Conservation (phyloP, 2,888 invertebrate genomes). For the Apamea anceps region DNA sequence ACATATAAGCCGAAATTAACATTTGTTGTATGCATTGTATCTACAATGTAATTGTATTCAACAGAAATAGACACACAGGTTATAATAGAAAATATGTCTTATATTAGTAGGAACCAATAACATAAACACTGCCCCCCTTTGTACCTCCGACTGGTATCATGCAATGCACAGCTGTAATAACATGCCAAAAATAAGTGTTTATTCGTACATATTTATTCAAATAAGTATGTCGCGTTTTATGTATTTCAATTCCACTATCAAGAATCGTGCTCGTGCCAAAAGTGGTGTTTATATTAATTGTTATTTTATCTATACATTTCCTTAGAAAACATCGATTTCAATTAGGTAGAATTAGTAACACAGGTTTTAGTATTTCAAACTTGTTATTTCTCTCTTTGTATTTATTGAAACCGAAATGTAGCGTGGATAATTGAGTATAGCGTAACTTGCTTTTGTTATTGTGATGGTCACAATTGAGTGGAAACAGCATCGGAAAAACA, state of each 20-base stretch:
- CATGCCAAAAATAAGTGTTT: constrained; percentile 21
- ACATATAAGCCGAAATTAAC: background rate
- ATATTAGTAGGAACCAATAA: background rate
- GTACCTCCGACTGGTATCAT: constrained; percentile 5
- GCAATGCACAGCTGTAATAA: constrained; percentile 44
- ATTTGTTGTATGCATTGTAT: background rate
- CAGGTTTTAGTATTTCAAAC: background rate
- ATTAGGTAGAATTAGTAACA: background rate
- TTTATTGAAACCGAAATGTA: constrained; percentile 43
- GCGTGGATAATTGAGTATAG: constrained; percentile 38
- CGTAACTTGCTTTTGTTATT: constrained; percentile 22
- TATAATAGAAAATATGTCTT: constrained; percentile 17
- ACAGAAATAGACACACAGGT: background rate
- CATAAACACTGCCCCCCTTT: constrained; percentile 18
- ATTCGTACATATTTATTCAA: constrained; percentile 24
- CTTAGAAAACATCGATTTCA: background rate
- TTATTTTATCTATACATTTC: constrained; percentile 16
- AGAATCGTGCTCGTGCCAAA: constrained; percentile 16
- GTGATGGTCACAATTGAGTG: constrained; percentile 25
- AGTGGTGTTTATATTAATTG: background rate
- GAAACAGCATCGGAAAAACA: constrained; percentile 19
- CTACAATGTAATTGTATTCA: constrained; percentile 17
- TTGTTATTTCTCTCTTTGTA: constrained; percentile 2
- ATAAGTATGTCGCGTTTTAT: constrained; percentile 10
- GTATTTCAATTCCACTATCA: constrained; percentile 10